These are phyloP conservation scores for Heliconius ismenius DNA, from an alignment of 2,888 invertebrate genomes.

Conservation along the genomic window DNA sequence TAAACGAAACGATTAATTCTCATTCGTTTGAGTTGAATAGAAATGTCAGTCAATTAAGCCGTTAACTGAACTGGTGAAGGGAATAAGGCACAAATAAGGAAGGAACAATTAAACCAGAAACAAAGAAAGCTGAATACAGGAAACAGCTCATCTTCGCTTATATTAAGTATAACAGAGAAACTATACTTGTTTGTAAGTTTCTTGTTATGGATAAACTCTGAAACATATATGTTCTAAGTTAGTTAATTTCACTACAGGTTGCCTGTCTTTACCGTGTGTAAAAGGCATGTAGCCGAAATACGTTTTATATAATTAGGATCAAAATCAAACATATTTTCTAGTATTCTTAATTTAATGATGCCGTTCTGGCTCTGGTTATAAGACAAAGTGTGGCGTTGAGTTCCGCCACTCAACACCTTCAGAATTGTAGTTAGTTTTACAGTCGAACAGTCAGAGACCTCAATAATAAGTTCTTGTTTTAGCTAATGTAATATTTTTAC, in stretches of 20 bases:
- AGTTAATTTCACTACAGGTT: not conserved
- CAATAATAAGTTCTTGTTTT: too few relatives aligned
- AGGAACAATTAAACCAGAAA: not conserved
- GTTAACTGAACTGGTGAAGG: not conserved
- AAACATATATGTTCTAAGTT: too few relatives aligned
- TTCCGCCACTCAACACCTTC: too few relatives aligned
- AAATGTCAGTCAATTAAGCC: conserved; percentile 12
- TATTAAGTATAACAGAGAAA: not conserved
- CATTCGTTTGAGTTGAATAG: not conserved
- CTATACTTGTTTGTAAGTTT: not conserved
- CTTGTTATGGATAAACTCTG: not conserved
- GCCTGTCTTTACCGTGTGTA: not conserved
- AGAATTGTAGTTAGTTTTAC: too few relatives aligned
- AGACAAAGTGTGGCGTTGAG: too few relatives aligned
- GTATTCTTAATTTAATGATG: too few relatives aligned
- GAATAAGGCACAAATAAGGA: not conserved
- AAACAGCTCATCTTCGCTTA: not conserved
- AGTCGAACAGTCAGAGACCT: too few relatives aligned
- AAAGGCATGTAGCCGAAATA: too few relatives aligned
- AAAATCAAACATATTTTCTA: too few relatives aligned
- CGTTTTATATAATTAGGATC: too few relatives aligned
- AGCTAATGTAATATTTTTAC: too few relatives aligned
- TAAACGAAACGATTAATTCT: not conserved
- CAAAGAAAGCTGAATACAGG: not conserved
- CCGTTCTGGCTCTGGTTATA: too few relatives aligned